Evolutionary conservation across 2,888 invertebrate species (phyloP).

Genomic region (Laothoe populi): DNA sequence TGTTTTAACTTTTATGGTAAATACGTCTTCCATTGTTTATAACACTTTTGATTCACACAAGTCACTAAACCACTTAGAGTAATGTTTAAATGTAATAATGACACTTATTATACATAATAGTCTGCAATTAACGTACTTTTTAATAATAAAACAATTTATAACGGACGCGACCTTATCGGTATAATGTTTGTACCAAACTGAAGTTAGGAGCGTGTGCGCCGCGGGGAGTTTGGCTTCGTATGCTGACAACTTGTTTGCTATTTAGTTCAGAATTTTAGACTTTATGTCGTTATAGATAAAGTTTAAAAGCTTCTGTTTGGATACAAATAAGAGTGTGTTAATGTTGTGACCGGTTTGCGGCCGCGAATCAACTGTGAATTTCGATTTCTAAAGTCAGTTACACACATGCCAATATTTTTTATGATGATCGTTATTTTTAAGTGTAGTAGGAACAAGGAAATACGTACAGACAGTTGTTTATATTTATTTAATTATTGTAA

Average conservation of each 20-base stretch:
- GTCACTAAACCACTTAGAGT: constrained; percentile 30
- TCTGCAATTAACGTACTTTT: constrained; percentile 28
- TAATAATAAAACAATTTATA: constrained; percentile 34
- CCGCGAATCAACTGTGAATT: constrained; percentile 32
- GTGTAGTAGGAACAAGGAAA: not conserved
- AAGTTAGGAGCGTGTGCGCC: constrained; percentile 38
- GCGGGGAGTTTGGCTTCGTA: not conserved
- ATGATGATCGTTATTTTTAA: constrained; percentile 1
- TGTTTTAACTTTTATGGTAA: constrained; percentile 87
- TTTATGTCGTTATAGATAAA: not conserved
- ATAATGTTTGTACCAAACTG: constrained; percentile 45
- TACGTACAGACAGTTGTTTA: too few species aligned
- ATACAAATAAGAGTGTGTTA: constrained; percentile 16
- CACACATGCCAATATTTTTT: constrained; percentile 13
- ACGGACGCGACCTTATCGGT: constrained; percentile 41
- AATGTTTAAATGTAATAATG: not conserved
- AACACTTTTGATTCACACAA: constrained; percentile 45
- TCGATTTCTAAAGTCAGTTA: constrained; percentile 29
- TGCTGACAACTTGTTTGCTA: not conserved
- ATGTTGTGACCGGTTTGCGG: constrained; percentile 31
- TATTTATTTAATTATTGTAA: too few species aligned
- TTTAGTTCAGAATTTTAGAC: not conserved
- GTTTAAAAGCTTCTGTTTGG: not conserved
- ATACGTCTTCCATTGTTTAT: constrained; percentile 86
- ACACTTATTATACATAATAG: not conserved